phyloP scores from a whole-genome alignment of 2,888 invertebrate genomes.

The Phengaris arion region DNA sequence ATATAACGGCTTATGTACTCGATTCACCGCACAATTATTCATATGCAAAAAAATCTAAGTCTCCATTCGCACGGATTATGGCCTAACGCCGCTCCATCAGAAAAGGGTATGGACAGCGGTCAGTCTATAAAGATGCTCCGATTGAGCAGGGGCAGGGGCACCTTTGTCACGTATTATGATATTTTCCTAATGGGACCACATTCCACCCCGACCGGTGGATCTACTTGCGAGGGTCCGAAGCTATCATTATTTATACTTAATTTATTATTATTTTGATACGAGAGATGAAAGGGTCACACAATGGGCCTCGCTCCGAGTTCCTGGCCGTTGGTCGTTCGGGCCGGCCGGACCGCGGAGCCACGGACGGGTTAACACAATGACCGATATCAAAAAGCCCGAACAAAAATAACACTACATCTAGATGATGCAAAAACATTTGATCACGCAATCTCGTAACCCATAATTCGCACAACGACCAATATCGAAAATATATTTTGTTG shows the following conservation, averaged over 20 bases:
- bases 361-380: constrained; percentile 41
- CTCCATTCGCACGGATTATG: constrained; percentile 66
- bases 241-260: constrained; percentile 73
- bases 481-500: constrained; percentile 22
- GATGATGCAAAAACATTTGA: constrained; percentile 4
- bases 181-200: constrained; percentile 75
- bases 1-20: constrained; percentile 41
- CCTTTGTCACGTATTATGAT: constrained; percentile 66
- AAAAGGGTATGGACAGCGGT: constrained; percentile 66
- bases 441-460: not conserved
- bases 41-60: constrained; percentile 66
- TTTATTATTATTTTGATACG: constrained; percentile 79
- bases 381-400: constrained; percentile 7
- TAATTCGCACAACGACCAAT: constrained; percentile 15
- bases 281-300: constrained; percentile 72
- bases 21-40: constrained; percentile 50
- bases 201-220: constrained; percentile 71
- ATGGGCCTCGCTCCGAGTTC: constrained; percentile 64
- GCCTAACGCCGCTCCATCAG: constrained; percentile 65
- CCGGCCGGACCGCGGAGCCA: constrained; percentile 42
- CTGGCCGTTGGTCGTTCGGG: constrained; percentile 63
- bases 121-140: constrained; percentile 73
- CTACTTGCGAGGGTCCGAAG: constrained; percentile 46
- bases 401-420: not conserved
- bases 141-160: constrained; percentile 59